These are phyloP conservation scores for Stenchaetothrips biformis DNA, from an alignment of 2,888 invertebrate species.

Conservation along the genomic window DNA sequence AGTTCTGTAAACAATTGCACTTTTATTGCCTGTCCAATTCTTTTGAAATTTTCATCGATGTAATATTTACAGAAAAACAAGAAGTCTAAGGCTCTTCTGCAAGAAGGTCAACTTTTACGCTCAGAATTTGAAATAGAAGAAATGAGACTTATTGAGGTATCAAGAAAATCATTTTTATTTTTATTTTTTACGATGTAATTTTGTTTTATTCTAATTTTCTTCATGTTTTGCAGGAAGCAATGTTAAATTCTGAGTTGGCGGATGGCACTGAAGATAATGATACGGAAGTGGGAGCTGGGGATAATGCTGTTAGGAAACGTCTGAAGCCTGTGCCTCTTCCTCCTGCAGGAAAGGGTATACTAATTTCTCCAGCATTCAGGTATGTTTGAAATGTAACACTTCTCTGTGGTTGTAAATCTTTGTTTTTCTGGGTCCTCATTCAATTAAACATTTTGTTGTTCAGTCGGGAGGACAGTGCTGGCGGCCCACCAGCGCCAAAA, in stretches of 20 bases:
- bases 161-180: background rate
- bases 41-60: background rate
- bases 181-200: background rate
- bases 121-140: constrained; percentile 38
- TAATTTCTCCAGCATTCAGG: constrained; percentile 53
- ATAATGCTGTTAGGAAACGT: background rate
- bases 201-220: constrained; percentile 26
- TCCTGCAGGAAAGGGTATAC: constrained; percentile 54
- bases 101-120: background rate
- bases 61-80: background rate
- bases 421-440: background rate
- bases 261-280: constrained; percentile 28
- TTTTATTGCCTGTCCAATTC: background rate
- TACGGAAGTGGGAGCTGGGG: background rate
- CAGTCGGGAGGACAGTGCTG: constrained; percentile 35
- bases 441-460: background rate
- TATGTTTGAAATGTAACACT: constrained; percentile 38
- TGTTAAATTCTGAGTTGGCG: constrained; percentile 31
- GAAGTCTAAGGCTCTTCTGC: constrained; percentile 5
- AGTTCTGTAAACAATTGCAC: background rate
- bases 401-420: background rate
- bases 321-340: constrained; percentile 39
- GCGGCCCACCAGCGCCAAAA: constrained; percentile 39
- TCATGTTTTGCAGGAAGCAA: constrained; percentile 35
- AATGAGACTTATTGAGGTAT: constrained; percentile 38